Percentiles rank a stretch among this genome's conserved stretches.
Evolutionary conservation across 2,113 vertebrate genomes (phyloP).

Genomic region (Tragelaphus imberbis): DNA sequence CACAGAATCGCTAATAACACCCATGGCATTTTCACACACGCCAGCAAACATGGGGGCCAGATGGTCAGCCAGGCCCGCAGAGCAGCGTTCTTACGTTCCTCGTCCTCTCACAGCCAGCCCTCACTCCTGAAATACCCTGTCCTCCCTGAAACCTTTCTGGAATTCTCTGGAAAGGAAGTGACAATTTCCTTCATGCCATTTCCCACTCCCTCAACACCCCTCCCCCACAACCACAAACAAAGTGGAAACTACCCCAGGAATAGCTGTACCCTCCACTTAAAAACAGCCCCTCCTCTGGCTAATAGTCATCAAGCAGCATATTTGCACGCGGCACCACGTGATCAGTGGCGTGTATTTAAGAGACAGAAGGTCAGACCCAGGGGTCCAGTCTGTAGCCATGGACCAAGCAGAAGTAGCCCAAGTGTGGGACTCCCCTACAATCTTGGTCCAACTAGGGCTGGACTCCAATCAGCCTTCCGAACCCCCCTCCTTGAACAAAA

Average conservation of each 20-base stretch:
- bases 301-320: slow-evolving; percentile 24
- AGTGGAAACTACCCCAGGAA: slow-evolving; percentile 68
- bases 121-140: slow-evolving; percentile 55
- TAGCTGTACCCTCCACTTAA: slow-evolving; percentile 65
- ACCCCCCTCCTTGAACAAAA: slow-evolving; percentile 1
- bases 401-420: background rate
- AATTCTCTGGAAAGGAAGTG: slow-evolving; percentile 74
- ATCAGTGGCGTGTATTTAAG: background rate
- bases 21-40: slow-evolving; percentile 45
- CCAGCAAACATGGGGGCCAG: slow-evolving; percentile 63
- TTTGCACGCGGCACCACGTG: background rate
- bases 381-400: background rate
- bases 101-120: background rate
- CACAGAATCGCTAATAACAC: slow-evolving; percentile 39
- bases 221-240: slow-evolving; percentile 68
- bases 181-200: slow-evolving; percentile 72
- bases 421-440: background rate
- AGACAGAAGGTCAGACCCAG: background rate
- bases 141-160: slow-evolving; percentile 71
- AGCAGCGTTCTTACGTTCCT: slow-evolving; percentile 31
- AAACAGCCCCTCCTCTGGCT: slow-evolving; percentile 37
- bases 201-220: slow-evolving; percentile 62
- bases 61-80: slow-evolving; percentile 41
- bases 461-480: background rate
- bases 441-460: background rate